A percentile compares a stretch with the other conserved stretches of the same genome.
phyloP scores from a whole-genome alignment of 2,888 invertebrate genomes.

The Mesochorus sp. region DNA sequence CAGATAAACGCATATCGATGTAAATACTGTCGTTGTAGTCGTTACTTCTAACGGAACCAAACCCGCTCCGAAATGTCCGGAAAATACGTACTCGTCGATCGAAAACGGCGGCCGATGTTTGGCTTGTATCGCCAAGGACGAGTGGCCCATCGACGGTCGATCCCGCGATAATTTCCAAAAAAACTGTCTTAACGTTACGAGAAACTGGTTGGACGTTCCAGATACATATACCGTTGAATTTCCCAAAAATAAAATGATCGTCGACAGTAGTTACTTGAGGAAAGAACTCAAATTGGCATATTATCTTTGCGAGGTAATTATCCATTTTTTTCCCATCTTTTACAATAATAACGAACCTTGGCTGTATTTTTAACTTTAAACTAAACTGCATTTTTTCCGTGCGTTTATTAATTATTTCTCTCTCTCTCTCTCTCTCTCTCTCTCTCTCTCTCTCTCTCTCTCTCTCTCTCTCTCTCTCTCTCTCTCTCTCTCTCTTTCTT shows the following conservation, averaged over 20 bases:
- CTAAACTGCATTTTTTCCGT: no score
- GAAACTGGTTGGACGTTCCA: slow-evolving; percentile 77
- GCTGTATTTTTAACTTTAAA: no score
- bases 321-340: neutral
- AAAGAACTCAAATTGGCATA: slow-evolving; percentile 79
- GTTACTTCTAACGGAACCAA: no score
- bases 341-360: neutral
- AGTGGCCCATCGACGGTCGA: slow-evolving; percentile 77
- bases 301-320: slow-evolving; percentile 81
- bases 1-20: no score
- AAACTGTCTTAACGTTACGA: slow-evolving; percentile 76
- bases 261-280: slow-evolving; percentile 81
- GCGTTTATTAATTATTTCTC: no score
- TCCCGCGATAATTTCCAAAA: slow-evolving; percentile 76
- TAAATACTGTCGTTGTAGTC: no score
- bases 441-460: no score
- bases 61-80: no score
- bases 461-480: no score
- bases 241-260: slow-evolving; percentile 65
- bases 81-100: slow-evolving; percentile 79
- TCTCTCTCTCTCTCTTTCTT: no score
- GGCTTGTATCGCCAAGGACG: slow-evolving; percentile 75
- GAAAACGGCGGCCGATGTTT: slow-evolving; percentile 79
- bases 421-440: no score
- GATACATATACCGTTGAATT: slow-evolving; percentile 78